Evolutionary conservation across 2,888 invertebrate species (phyloP), one percentile per base, ranked within the genome.

Genomic region (Nemoura dubitans): DNA sequence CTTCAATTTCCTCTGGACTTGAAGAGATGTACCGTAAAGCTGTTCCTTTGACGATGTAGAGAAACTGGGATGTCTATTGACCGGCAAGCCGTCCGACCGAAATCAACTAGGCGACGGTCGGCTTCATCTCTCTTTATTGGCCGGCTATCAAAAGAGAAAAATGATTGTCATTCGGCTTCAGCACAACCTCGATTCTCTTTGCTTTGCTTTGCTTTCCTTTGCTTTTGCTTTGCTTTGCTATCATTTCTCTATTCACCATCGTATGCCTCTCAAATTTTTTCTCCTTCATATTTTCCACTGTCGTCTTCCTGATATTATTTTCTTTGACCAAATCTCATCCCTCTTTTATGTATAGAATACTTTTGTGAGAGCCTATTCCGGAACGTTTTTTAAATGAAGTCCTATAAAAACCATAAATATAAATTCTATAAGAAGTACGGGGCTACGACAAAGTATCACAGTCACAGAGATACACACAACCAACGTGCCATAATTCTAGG

Each of bases 111-210:
- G 16, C 59, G 59, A 21, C 59, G 14, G 6, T 59, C 59, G 21
- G 59, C 59, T 59, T 59, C 59, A 59, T 59, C 59, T 59, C 59
- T 59, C 59, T 59, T 59, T 59, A 59, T 59, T 59, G 59, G 59
- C 59, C 21, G 59, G 21, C 59, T 10, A 59, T 59, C 59, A 59
- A 59, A 59, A 59, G 59, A 59, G 59, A 59, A 59, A 59, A 59
- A 59, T 59, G 59, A 59, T 59, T 59, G 59, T 59, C 59, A 59
- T 59, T 59, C 59, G 59, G 59, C 59, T 59, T 14, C 59, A 21
- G 21, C 59, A 2, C 59, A 59, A 21, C 6, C 59, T 59, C 59
- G 21, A 59, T 59, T 59, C 59, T 59, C 59, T 59, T 21, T 59
- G 59, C 59, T 59, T 59, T 59, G 59, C 59, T 59, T 59, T 59